Evolutionary conservation across 2,797 vertebrate species (phyloP).

Genomic region (Natrix natrix): DNA sequence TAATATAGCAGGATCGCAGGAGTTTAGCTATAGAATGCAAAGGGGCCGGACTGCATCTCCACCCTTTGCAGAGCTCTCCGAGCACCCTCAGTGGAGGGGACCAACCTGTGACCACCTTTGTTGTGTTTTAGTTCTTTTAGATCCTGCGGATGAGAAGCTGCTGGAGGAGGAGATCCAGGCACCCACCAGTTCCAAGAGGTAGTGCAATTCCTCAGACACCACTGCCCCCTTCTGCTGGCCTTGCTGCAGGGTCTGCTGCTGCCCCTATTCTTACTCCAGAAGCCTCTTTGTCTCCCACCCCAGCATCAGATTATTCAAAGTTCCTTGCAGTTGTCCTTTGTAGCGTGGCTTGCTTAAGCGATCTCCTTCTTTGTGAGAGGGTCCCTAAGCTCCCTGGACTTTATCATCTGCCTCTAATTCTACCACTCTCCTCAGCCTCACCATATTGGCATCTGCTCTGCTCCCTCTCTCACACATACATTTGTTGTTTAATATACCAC

Average conservation of each 20-base stretch:
- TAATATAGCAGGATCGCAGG: background rate
- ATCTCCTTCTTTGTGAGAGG: background rate
- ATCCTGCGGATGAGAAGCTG: slow-evolving; percentile 92
- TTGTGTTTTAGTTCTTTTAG: slow-evolving; percentile 78
- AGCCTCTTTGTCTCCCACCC: background rate
- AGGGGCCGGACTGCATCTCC: too few species aligned
- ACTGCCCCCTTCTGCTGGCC: background rate
- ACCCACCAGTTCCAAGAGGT: slow-evolving; percentile 93
- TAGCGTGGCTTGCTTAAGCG: background rate
- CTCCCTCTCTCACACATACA: background rate
- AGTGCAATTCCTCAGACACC: background rate
- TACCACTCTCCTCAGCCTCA: background rate
- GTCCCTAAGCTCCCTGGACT: background rate
- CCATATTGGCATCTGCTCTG: background rate
- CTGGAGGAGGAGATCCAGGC: slow-evolving; percentile 94
- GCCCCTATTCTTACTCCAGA: background rate
- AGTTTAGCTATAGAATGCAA: background rate
- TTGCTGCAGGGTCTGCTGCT: background rate
- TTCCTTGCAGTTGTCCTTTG: background rate
- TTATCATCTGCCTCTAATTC: background rate
- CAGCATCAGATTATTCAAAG: background rate
- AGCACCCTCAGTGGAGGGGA: too few species aligned
- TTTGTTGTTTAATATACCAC: background rate
- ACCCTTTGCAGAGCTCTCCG: background rate
- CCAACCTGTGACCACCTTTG: background rate